phyloP scores from a whole-genome alignment of 1,140 invertebrate species.

The Sycophaga agraensis region DNA sequence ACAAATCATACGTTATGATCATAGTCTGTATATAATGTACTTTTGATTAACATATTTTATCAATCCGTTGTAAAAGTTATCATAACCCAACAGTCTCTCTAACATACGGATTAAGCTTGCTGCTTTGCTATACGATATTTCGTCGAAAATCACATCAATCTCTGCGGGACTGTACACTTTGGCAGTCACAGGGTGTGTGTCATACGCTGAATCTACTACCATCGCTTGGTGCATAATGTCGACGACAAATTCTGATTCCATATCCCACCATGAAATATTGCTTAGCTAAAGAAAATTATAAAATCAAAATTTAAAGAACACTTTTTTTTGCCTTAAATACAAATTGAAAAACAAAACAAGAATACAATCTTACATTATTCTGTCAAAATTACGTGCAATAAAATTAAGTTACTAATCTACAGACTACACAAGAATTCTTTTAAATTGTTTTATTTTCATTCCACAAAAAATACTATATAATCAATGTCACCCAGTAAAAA shows the following conservation, averaged over 20 bases:
- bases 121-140: conserved; percentile 85
- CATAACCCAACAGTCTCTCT: conserved; percentile 70
- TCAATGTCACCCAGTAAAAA: too few species aligned
- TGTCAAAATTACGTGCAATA: too few species aligned
- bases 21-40: neutral
- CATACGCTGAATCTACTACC: conserved; percentile 68
- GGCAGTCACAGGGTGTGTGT: conserved; percentile 72
- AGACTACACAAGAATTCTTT: too few species aligned
- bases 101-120: conserved; percentile 82
- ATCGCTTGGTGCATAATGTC: conserved; percentile 73
- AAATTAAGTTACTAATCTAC: too few species aligned
- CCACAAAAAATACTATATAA: too few species aligned
- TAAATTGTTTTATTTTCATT: too few species aligned
- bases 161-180: conserved; percentile 71
- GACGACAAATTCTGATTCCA: conserved; percentile 72
- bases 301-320: too few species aligned
- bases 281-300: neutral
- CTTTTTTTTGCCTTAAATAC: too few species aligned
- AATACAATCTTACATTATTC: neutral
- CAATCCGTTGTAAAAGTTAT: conserved; percentile 64
- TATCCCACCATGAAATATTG: conserved; percentile 61
- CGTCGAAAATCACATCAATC: conserved; percentile 81
- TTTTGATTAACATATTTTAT: neutral
- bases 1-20: too few species aligned
- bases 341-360: too few species aligned